Base-by-base conservation (phyloP, 2,888 invertebrate genomes). In the Hyposoter didymator region DNA sequence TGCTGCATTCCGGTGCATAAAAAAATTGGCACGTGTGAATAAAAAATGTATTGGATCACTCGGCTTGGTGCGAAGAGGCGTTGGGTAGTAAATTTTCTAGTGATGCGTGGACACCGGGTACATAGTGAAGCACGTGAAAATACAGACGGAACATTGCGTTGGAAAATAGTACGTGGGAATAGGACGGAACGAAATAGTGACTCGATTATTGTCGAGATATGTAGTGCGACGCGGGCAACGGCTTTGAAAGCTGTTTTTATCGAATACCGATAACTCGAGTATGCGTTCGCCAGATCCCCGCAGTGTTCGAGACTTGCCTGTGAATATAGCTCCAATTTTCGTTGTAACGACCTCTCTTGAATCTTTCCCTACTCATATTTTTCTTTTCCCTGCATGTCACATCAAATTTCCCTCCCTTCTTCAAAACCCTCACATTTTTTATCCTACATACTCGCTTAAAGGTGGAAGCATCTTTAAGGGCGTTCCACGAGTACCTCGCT, bases 131-230 rank as follows among this genome's bases (percentile, higher is more conserved):
- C 39, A 35, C 55, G 59, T 43, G 43, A 28, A 59, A 52, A 72
- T 55, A n/a, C 19, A 35, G 43, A 59, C 39, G 12, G 59, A 22
- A 73, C 43, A 39, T 73, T 45, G 74, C 45, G 32, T 45, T 75
- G 62, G 74, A 75, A 75, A 75, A 75, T 75, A 47, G 62, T 62
- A 45, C 62, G 75, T 59, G n/a, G 62, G 14, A 47, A 75, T 74
- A 47, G n/a, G 19, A 62, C 28, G 10, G 64, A 64, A 75, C 75
- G 64, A 47, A 75, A 64, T 75, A 64, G 75, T 47, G 75, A 64
- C 75, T 78, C 78, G 78, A 78, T 78, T 78, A 78, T 78, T 78
- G 67, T 78, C 78, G 67, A 78, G 67, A 78, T 52, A 43, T 55
- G 52, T 78, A 67, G 67, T 67, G 66, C 19, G 67, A 52, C 39